Base-by-base conservation (phyloP, 1,140 invertebrate species). In the Brachionus plicatilis region DNA sequence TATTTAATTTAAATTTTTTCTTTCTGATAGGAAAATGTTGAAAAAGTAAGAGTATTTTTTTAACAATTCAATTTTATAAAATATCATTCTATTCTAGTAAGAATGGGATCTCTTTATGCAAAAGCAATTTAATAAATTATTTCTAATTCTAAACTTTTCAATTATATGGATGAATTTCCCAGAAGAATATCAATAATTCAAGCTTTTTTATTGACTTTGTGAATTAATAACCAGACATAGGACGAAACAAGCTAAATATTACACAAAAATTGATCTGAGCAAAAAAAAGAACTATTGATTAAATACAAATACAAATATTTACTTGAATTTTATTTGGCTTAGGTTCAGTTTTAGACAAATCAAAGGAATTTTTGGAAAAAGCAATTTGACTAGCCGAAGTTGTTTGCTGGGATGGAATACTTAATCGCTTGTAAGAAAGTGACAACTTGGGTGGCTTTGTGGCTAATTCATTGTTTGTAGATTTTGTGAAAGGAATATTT, bases 281-380 rank as follows among this genome's bases (percentile, higher is more conserved):
- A 43, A 43, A 9, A 72, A 41, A 41, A 9, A 9, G n/a, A 41
- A 41, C 7, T 43, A 43, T 72, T 41, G 29, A 41, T 43, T 41
- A 17, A 72, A 72, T 43, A 43, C n/a, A 17, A 72, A 43, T 24
- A 43, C 17, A 33, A 70, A 72, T 72, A 72, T 72, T 72, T 72
- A 72, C 68, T 72, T 72, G 68, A 17, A 11, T 47, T 45, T 72
- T 72, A 72, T 43, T 72, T 43, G 41, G 37, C 33, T 72, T 72
- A 9, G 68, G 14, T 72, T 41, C 41, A 3, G n/a, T 70, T 12
- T 70, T 37, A 17, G 68, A 72, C 17, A 20, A 72, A 41, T 72
- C 68, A 72, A 20, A 43, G n/a, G 68, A 72, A 41, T 20, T 72
- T 41, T 72, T 72, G 11, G 66, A 68, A 68, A 41, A 33, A 20